A percentile compares a stretch with the other conserved stretches of the same genome.
These are phyloP conservation scores for Lutjanus erythropterus DNA, from an alignment of 2,113 vertebrate genomes.

Conservation along the genomic window DNA sequence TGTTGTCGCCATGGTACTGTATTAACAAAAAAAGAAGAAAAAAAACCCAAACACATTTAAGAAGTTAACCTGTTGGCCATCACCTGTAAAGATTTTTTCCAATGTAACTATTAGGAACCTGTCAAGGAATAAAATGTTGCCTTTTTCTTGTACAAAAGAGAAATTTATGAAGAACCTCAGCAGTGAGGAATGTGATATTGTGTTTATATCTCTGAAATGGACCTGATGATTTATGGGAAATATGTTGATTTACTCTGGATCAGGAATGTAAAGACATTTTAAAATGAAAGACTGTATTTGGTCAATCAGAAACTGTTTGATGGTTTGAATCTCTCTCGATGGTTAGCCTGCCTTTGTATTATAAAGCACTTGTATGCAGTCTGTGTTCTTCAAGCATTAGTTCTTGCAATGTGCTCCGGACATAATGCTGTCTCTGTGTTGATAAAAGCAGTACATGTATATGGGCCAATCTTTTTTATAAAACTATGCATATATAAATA, in stretches of 20 bases:
- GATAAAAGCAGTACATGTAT: conserved; percentile 96
- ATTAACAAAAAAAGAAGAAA: conserved; percentile 72
- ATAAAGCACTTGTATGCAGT: conserved; percentile 93
- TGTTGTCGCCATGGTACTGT: conserved; percentile 97
- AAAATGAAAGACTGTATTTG: conserved; percentile 90
- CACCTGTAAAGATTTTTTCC: conserved; percentile 91
- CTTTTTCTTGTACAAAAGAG: conserved; percentile 99
- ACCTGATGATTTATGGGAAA: conserved; percentile 94
- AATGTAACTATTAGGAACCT: conserved; percentile 95
- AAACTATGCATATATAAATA: conserved; percentile 99
- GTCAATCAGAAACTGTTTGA: conserved; percentile 90
- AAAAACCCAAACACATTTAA: conserved; percentile 51
- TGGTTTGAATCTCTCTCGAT: conserved; percentile 88
- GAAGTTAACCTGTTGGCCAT: conserved; percentile 87
- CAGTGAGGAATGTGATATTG: conserved; percentile 95
- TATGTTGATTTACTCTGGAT: conserved; percentile 97
- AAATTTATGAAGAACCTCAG: conserved; percentile 96
- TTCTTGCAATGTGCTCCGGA: conserved; percentile 92
- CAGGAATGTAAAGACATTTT: conserved; percentile 98
- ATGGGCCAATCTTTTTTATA: conserved; percentile 97
- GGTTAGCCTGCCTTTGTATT: conserved; percentile 94
- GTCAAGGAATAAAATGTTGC: conserved; percentile 92
- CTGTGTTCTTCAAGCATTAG: conserved; percentile 92
- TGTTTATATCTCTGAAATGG: conserved; percentile 98
- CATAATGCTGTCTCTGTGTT: conserved; percentile 93